phyloP scores from a whole-genome alignment of 2,797 vertebrate genomes.

The Anguilla marmorata region DNA sequence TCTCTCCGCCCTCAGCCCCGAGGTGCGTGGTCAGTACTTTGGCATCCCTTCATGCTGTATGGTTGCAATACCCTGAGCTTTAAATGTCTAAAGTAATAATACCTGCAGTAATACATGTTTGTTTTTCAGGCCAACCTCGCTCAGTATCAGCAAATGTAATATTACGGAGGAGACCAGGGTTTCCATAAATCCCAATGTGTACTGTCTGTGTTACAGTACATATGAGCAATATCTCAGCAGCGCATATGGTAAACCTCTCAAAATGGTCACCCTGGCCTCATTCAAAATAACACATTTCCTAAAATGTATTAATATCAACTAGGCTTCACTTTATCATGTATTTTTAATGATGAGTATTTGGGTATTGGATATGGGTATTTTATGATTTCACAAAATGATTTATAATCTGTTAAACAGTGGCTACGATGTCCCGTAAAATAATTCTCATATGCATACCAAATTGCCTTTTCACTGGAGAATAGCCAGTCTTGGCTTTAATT shows the following conservation, averaged over 20 bases:
- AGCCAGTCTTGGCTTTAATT: too few relatives aligned
- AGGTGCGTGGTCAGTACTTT: neutral
- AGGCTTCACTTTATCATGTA: neutral
- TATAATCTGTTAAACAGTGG: too few relatives aligned
- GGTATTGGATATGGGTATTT: neutral
- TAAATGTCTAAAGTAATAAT: neutral
- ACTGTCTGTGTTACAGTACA: neutral
- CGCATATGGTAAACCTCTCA: neutral
- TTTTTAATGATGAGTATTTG: neutral
- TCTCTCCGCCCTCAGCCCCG: too few relatives aligned
- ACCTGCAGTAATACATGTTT: neutral
- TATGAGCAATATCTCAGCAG: neutral
- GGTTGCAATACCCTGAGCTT: neutral
- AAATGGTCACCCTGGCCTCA: neutral
- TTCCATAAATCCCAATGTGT: neutral
- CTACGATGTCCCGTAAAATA: too few relatives aligned
- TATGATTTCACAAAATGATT: too few relatives aligned
- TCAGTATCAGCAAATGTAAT: neutral
- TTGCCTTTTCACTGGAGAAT: too few relatives aligned
- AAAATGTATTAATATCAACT: neutral
- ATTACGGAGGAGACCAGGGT: neutral
- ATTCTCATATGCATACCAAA: too few relatives aligned
- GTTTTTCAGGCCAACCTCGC: too few relatives aligned
- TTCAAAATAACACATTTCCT: neutral
- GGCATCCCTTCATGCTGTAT: neutral